Evolutionary conservation across 2,113 vertebrate genomes (phyloP).

Genomic region (Galbula dea): DNA sequence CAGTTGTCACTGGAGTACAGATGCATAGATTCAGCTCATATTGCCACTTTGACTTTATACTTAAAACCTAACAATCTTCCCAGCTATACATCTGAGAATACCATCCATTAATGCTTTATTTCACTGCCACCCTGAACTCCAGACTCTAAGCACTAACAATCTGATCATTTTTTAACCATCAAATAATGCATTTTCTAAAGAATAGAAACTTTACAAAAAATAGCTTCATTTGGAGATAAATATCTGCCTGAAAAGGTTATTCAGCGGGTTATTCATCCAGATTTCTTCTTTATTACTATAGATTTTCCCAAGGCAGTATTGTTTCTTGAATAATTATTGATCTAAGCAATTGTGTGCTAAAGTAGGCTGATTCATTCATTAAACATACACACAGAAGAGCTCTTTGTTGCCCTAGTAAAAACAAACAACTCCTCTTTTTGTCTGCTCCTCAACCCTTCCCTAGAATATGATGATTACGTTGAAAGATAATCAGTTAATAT

Average conservation of each 20-base stretch:
- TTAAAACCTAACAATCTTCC: slow-evolving; percentile 32
- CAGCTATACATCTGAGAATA: neutral
- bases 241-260: slow-evolving; percentile 56
- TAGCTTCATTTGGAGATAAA: slow-evolving; percentile 48
- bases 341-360: slow-evolving; percentile 60
- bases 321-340: slow-evolving; percentile 67
- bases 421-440: slow-evolving; percentile 43
- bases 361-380: slow-evolving; percentile 43
- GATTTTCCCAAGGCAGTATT: slow-evolving; percentile 60
- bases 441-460: neutral
- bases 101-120: slow-evolving; percentile 18
- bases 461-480: neutral
- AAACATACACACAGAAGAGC: slow-evolving; percentile 32
- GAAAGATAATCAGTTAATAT: slow-evolving; percentile 35
- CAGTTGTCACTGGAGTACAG: slow-evolving; percentile 60
- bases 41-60: slow-evolving; percentile 54
- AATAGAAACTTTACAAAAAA: slow-evolving; percentile 10
- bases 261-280: slow-evolving; percentile 54
- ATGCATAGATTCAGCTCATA: slow-evolving; percentile 32
- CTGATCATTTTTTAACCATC: slow-evolving; percentile 28
- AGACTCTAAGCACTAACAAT: neutral
- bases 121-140: slow-evolving; percentile 12
- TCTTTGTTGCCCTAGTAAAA: slow-evolving; percentile 24
- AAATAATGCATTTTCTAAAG: slow-evolving; percentile 32
- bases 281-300: slow-evolving; percentile 39